phyloP scores from a whole-genome alignment of 2,888 invertebrate genomes.

The Tetragnatha montana region DNA sequence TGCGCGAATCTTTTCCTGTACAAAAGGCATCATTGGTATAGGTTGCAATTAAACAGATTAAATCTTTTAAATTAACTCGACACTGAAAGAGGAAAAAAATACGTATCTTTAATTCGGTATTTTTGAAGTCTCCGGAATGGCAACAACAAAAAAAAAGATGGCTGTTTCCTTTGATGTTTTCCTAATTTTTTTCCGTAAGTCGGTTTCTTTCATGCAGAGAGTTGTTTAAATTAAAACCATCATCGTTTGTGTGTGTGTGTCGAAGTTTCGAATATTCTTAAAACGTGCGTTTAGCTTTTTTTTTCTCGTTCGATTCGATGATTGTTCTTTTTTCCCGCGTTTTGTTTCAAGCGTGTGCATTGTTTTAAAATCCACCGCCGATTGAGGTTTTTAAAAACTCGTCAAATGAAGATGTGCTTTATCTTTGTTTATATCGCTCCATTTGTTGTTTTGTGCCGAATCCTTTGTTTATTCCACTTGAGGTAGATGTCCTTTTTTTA shows the following conservation, averaged over 20 bases:
- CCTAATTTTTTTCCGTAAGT: not conserved
- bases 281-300: not conserved
- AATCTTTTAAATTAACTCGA: constrained; percentile 31
- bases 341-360: not conserved
- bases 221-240: constrained; percentile 16
- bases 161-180: constrained; percentile 46
- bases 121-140: not conserved
- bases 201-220: constrained; percentile 11
- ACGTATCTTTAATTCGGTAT: constrained; percentile 4
- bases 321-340: not conserved
- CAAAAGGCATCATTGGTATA: constrained; percentile 22
- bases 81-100: not conserved
- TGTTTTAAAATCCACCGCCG: constrained; percentile 29
- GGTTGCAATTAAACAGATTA: constrained; percentile 46
- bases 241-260: not conserved
- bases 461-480: not conserved
- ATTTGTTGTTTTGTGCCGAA: not conserved
- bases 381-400: not conserved
- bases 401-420: not conserved
- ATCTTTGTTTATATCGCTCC: not conserved
- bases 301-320: not conserved
- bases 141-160: not conserved
- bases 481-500: not conserved
- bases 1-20: constrained; percentile 1
- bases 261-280: constrained; percentile 7